Percentiles rank a stretch among this genome's conserved stretches.
phyloP scores from a whole-genome alignment of 1,140 invertebrate species.

The Dendrolimus punctatus region DNA sequence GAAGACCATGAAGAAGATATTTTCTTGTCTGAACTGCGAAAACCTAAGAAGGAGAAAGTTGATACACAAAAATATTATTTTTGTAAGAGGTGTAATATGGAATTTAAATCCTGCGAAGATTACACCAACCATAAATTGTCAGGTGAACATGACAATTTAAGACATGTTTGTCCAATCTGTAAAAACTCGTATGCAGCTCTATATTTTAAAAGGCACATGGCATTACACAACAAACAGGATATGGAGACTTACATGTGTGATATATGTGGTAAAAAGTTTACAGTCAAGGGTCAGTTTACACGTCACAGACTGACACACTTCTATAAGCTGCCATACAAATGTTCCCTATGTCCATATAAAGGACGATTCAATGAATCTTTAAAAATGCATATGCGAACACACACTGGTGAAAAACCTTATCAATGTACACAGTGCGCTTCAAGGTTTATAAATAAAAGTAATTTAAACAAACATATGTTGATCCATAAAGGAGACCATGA shows the following conservation, averaged over 20 bases:
- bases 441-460: constrained; percentile 67
- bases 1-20: constrained; percentile 12
- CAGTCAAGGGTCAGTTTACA: constrained; percentile 37
- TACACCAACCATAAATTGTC: constrained; percentile 36
- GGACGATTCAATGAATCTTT: constrained; percentile 54
- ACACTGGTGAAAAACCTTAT: constrained; percentile 70
- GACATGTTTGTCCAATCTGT: constrained; percentile 39
- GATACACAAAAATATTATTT: constrained; percentile 13
- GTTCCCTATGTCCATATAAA: constrained; percentile 51
- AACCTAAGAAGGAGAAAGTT: constrained; percentile 5
- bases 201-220: constrained; percentile 39
- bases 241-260: constrained; percentile 41
- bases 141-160: constrained; percentile 47
- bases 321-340: constrained; percentile 50
- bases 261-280: constrained; percentile 59
- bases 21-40: constrained; percentile 4
- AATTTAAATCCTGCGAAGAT: constrained; percentile 20
- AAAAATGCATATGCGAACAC: constrained; percentile 57
- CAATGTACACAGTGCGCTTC: constrained; percentile 64
- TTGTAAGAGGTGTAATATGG: constrained; percentile 24
- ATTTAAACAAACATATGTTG: constrained; percentile 64
- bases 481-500: constrained; percentile 46
- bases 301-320: constrained; percentile 51
- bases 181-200: constrained; percentile 29
- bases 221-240: constrained; percentile 30